Evolutionary conservation across 2,888 invertebrate species (phyloP).

Genomic region (Agrilus biguttatus): DNA sequence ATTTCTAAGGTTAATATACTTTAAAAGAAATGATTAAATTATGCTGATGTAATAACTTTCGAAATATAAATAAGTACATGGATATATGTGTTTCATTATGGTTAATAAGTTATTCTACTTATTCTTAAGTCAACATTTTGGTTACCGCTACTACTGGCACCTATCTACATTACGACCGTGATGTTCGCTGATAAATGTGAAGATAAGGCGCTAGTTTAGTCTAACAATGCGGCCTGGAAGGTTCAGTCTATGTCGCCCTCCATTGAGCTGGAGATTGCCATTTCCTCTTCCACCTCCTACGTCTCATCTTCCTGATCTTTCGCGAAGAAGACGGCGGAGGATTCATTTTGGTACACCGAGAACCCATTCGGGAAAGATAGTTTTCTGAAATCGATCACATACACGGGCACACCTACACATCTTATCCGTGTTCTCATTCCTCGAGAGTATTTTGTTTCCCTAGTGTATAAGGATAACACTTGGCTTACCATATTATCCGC

Average conservation of each 20-base stretch:
- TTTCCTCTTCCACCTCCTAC: constrained; percentile 8
- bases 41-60: too few species aligned
- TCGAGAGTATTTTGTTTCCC: too few species aligned
- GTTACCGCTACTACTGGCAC: constrained; percentile 2
- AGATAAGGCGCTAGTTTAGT: constrained; percentile 30
- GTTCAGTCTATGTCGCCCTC: constrained; percentile 25
- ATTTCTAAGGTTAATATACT: too few species aligned
- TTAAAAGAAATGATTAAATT: too few species aligned
- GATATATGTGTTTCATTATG: too few species aligned
- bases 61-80: too few species aligned
- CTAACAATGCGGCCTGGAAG: constrained; percentile 28
- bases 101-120: too few species aligned
- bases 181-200: constrained; percentile 23
- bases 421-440: constrained; percentile 1
- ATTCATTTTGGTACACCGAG: constrained; percentile 31
- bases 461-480: too few species aligned
- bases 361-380: constrained; percentile 15
- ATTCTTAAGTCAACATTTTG: constrained; percentile 3
- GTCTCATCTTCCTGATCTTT: constrained; percentile 11
- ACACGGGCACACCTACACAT: background rate
- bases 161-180: constrained; percentile 9
- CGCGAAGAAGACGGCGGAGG: constrained; percentile 21
- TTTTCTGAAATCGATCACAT: constrained; percentile 7
- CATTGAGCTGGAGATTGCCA: constrained; percentile 29
- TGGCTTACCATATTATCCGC: too few species aligned